Evolutionary conservation across 2,888 invertebrate genomes (phyloP).

Genomic region (Creontiades dilutus): DNA sequence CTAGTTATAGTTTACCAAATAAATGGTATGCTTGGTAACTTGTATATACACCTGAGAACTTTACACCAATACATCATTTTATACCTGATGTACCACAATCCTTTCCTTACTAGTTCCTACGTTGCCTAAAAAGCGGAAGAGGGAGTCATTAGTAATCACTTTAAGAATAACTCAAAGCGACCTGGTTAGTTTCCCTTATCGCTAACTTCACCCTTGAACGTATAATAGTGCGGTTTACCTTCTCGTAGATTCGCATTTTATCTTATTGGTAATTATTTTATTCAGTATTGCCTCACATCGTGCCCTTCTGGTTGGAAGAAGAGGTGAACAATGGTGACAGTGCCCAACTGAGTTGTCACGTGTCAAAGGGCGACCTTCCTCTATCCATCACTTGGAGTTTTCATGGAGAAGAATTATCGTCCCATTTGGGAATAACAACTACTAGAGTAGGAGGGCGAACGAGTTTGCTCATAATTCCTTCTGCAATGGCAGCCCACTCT

Average conservation of each 20-base stretch:
- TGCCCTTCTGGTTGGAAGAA: slow-evolving; percentile 87
- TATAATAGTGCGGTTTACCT: neutral
- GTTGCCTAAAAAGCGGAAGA: too few relatives aligned
- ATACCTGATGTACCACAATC: neutral
- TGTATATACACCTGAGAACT: slow-evolving; percentile 2
- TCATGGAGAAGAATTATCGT: slow-evolving; percentile 80
- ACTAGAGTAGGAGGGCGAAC: slow-evolving; percentile 85
- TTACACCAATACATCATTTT: neutral
- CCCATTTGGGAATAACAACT: slow-evolving; percentile 78
- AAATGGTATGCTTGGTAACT: neutral
- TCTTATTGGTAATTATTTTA: neutral
- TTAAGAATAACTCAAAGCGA: neutral
- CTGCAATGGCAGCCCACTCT: slow-evolving; percentile 82
- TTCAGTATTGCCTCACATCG: slow-evolving; percentile 88
- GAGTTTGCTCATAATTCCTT: slow-evolving; percentile 83
- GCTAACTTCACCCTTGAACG: neutral
- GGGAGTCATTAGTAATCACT: too few relatives aligned
- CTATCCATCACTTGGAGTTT: slow-evolving; percentile 79
- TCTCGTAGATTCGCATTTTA: neutral
- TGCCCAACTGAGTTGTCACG: slow-evolving; percentile 83
- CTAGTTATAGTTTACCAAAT: neutral
- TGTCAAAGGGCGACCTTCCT: slow-evolving; percentile 78
- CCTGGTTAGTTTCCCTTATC: neutral
- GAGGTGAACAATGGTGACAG: slow-evolving; percentile 81
- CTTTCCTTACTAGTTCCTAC: neutral